Conservation (phyloP, 2,888 invertebrate genomes). For the Lepidocyrtinus sp. region DNA sequence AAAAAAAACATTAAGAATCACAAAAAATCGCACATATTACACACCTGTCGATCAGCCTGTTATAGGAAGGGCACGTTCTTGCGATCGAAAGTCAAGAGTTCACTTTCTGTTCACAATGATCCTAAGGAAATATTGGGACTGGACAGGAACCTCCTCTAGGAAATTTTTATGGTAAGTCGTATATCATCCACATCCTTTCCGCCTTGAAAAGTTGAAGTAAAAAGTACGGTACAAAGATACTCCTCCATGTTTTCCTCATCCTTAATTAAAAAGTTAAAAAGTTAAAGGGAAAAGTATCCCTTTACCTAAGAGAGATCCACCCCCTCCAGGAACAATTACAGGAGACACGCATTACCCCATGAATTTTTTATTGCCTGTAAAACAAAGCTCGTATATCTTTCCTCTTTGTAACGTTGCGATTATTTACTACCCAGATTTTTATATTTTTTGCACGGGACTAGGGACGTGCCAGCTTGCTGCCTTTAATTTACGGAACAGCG, state of each 20-base stretch:
- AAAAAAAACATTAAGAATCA: conserved; percentile 35
- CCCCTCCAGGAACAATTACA: neutral
- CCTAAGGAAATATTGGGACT: neutral
- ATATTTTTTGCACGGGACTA: neutral
- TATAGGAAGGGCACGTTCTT: conserved; percentile 63
- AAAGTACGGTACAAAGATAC: neutral
- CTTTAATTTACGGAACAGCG: neutral
- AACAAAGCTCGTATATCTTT: neutral
- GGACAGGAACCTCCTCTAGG: neutral
- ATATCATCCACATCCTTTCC: neutral
- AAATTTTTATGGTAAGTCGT: neutral
- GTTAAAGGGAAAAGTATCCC: neutral
- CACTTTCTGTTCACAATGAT: no score
- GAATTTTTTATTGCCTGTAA: neutral
- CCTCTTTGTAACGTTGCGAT: neutral
- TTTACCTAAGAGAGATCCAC: neutral
- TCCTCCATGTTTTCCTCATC: neutral
- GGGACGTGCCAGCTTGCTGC: neutral
- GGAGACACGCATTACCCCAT: neutral
- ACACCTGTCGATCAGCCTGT: conserved; percentile 65
- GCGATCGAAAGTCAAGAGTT: no score
- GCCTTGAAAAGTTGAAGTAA: no score
- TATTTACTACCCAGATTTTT: neutral
- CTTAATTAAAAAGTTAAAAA: neutral
- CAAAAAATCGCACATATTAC: conserved; percentile 63